Evolutionary conservation across 1,140 invertebrate species (phyloP).

Genomic region (Ridgeia piscesae): DNA sequence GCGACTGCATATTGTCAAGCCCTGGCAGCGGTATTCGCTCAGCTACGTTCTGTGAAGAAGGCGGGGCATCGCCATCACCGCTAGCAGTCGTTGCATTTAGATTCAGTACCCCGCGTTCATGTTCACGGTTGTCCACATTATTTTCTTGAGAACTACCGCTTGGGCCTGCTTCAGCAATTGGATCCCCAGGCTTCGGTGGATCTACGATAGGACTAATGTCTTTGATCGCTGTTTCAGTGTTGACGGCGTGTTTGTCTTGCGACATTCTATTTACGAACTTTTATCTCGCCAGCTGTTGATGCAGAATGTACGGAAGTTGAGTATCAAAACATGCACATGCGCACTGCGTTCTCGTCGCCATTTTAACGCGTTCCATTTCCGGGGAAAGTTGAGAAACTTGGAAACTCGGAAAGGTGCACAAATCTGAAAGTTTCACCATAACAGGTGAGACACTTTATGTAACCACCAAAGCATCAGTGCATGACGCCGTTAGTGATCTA

Average conservation of each 20-base stretch:
- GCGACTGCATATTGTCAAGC: not conserved
- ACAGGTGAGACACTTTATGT: not conserved
- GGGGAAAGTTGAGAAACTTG: not conserved
- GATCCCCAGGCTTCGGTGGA: not conserved
- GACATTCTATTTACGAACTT: not conserved
- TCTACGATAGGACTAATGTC: not conserved
- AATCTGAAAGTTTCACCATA: not conserved
- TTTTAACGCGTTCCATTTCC: not conserved
- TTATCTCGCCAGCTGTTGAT: not conserved
- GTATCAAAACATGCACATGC: not conserved
- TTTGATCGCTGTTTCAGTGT: not conserved
- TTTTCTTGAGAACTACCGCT: not conserved
- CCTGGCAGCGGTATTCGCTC: not conserved
- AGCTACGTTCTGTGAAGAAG: not conserved
- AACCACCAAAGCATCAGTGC: not conserved
- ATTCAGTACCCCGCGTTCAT: not conserved
- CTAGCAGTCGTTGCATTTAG: not conserved
- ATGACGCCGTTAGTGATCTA: not conserved
- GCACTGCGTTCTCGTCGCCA: not conserved
- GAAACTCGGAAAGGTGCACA: not conserved
- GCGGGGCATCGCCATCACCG: not conserved
- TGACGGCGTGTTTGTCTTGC: not conserved
- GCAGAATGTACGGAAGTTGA: not conserved
- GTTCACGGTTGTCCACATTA: not conserved
- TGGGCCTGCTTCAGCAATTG: not conserved